phyloP scores from a whole-genome alignment of 2,113 vertebrate genomes.

The Syrmaticus mikado region DNA sequence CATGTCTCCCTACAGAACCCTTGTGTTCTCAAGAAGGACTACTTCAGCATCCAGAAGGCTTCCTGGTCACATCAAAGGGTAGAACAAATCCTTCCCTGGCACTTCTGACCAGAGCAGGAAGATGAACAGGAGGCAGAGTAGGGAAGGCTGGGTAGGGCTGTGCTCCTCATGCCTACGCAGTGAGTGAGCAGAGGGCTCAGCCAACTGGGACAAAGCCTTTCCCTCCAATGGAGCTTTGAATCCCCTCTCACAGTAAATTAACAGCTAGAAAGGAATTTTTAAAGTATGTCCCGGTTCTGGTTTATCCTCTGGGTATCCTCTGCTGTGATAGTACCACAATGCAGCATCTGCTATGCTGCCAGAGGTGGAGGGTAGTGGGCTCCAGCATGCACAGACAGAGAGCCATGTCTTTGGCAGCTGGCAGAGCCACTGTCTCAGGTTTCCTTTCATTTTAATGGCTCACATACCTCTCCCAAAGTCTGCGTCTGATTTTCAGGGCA shows the following conservation, averaged over 20 bases:
- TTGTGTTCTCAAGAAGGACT: not conserved
- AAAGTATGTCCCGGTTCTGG: conserved; percentile 1
- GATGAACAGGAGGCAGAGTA: not conserved
- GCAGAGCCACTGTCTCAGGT: conserved; percentile 36
- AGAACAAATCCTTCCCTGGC: not conserved
- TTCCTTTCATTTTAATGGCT: conserved; percentile 69
- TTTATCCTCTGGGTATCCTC: conserved; percentile 34
- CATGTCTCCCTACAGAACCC: accelerated
- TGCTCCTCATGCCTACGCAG: accelerated
- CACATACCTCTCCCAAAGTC: conserved; percentile 47
- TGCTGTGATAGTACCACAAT: conserved; percentile 47
- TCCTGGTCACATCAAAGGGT: accelerated
- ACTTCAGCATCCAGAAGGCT: accelerated
- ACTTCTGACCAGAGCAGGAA: not conserved
- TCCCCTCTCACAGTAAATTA: not conserved
- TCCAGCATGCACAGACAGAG: conserved; percentile 22
- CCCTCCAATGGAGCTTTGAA: not conserved
- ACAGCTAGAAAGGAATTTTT: conserved; percentile 46
- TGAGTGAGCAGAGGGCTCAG: not conserved
- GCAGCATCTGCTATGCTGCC: not conserved
- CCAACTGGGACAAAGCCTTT: not conserved
- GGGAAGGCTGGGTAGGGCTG: not conserved
- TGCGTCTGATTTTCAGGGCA: conserved; percentile 75
- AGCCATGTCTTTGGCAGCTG: not conserved
- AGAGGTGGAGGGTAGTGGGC: conserved; percentile 6